phyloP scores from a whole-genome alignment of 2,888 invertebrate species.

The Mythimna ferrago region DNA sequence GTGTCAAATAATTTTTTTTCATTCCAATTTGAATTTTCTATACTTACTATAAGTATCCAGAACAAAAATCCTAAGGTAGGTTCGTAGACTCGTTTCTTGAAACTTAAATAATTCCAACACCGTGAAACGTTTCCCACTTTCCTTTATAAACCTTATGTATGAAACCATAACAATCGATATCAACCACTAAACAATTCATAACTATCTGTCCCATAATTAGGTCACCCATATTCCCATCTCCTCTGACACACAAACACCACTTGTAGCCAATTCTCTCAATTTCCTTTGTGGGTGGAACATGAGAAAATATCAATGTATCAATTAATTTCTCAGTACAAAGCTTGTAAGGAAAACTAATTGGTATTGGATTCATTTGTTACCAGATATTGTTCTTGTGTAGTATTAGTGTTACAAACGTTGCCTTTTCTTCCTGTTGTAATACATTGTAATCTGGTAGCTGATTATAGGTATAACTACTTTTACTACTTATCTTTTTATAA shows the following conservation, averaged over 20 bases:
- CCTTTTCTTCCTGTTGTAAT: too few species aligned
- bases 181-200: not conserved
- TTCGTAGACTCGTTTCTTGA: too few species aligned
- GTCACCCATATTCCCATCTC: not conserved
- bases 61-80: too few species aligned
- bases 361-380: constrained; percentile 18
- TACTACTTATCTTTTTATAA: too few species aligned
- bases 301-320: constrained; percentile 40
- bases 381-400: constrained; percentile 18
- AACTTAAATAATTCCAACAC: too few species aligned
- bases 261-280: constrained; percentile 7
- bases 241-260: not conserved
- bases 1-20: too few species aligned
- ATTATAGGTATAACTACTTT: too few species aligned
- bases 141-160: not conserved
- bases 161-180: not conserved
- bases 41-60: too few species aligned
- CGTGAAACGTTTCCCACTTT: too few species aligned
- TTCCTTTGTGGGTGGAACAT: constrained; percentile 24
- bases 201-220: not conserved
- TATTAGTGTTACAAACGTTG: too few species aligned
- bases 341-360: constrained; percentile 24
- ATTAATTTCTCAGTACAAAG: constrained; percentile 22
- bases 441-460: too few species aligned
- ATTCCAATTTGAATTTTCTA: too few species aligned